These are phyloP conservation scores for Sanderia malayensis DNA, from an alignment of 30 jellyfish, hydroid and myxozoan genomes.

Conservation along the genomic window DNA sequence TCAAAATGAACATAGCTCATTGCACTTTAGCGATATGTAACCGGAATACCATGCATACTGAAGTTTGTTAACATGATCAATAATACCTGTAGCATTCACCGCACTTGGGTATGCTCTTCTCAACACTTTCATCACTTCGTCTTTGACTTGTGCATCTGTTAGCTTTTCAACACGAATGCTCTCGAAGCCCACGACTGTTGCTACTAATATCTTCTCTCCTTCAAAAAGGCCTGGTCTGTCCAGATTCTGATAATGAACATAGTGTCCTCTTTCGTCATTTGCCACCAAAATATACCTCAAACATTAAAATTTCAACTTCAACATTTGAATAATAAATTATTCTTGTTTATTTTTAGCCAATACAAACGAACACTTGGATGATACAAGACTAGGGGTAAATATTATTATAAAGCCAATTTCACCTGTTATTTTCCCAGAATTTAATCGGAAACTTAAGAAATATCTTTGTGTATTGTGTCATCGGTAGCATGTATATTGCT, in stretches of 20 bases:
- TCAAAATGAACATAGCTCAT: not conserved
- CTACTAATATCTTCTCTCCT: slow-evolving; percentile 44
- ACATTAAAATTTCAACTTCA: not conserved
- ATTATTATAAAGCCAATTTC: not conserved
- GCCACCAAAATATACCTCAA: slow-evolving; percentile 51
- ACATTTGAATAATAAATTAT: no score
- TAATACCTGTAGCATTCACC: slow-evolving; percentile 48
- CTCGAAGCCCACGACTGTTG: slow-evolving; percentile 57
- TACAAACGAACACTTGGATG: not conserved
- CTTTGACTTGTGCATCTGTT: slow-evolving; percentile 38
- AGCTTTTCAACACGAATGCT: slow-evolving; percentile 49
- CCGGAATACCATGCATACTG: no score
- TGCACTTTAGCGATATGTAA: no score
- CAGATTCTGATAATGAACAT: slow-evolving; percentile 41
- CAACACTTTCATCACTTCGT: slow-evolving; percentile 37
- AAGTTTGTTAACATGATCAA: no score
- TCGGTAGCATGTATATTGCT: slow-evolving; percentile 39
- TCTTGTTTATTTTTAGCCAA: no score
- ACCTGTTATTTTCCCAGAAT: slow-evolving; percentile 64
- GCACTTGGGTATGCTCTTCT: slow-evolving; percentile 50
- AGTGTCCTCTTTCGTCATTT: slow-evolving; percentile 55
- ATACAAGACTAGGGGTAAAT: not conserved
- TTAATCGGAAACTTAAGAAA: slow-evolving; percentile 43
- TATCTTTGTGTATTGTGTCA: slow-evolving; percentile 46
- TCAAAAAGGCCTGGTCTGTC: slow-evolving; percentile 52